Base-by-base conservation (phyloP, 2,888 invertebrate genomes). In the Lasioglossum pauxillum region DNA sequence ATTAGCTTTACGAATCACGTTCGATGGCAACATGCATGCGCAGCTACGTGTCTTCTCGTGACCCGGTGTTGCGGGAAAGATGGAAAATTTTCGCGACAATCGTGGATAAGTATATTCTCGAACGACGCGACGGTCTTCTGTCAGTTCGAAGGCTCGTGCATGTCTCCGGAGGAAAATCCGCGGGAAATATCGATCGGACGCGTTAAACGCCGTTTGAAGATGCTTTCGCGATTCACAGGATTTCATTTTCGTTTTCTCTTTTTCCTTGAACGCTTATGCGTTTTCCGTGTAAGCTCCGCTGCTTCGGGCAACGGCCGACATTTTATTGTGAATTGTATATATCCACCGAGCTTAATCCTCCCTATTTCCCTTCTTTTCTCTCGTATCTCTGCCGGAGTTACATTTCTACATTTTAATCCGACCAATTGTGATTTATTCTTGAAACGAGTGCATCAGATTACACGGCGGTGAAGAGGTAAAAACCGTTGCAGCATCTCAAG, bases 181-280 rank as follows among this genome's bases (percentile, higher is more conserved):
- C 69, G 5, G 38, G 16, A 44, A 67, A 46, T 64, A 76, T 76
- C 60, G 41, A 67, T 46, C 38, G 75, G 14, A 27, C 75, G 44
- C 19, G 23, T 44, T 31, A 23, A 41, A 44, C 44, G n/a, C n/a
- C 53, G 5, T 23, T 60, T n/a, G 46, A 60, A 44, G 46, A n/a
- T 19, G 44, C 19, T 44, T 16, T 44, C 35, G 23, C 23, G 64
- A 64, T 76, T 76, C 46, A 14, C 2, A 7, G 19, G 2, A 1
- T 35, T 67, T 19, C 2, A 60, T 8, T 67, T 31, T 16, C 16
- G 19, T 35, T 19, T 7, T 7, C 7, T 67, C 8, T 35, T 19
- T 19, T 35, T 35, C 35, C 16, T 16, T 5, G 35, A 7, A 67
- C 60, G 14, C 60, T 5, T 35, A 1, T 2, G 16, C 67, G 67